Evolutionary conservation across 1,140 invertebrate genomes (phyloP).

Genomic region (Neodiprion fabricii): DNA sequence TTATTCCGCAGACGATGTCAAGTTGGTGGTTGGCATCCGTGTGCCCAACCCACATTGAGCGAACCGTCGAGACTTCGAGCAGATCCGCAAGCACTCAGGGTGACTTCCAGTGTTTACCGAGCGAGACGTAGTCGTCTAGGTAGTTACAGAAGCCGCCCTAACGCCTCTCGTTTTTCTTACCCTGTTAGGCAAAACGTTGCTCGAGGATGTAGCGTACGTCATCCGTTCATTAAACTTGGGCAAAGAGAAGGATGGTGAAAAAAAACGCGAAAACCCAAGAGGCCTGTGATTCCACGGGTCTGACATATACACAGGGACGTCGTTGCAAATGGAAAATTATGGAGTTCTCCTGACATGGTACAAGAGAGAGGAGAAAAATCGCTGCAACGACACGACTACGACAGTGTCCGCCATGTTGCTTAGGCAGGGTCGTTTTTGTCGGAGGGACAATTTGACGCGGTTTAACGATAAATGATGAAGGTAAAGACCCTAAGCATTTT

Average conservation of each 20-base stretch:
- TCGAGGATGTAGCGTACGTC: not conserved
- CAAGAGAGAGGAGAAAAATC: not conserved
- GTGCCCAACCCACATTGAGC: too few relatives aligned
- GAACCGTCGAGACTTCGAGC: too few relatives aligned
- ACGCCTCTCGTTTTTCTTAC: not conserved
- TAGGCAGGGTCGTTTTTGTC: not conserved
- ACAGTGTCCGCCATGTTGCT: not conserved
- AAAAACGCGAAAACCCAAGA: not conserved
- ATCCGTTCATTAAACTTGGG: not conserved
- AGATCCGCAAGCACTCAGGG: too few relatives aligned
- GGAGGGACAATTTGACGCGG: too few relatives aligned
- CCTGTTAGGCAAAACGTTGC: not conserved
- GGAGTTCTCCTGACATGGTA: not conserved
- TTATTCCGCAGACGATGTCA: too few relatives aligned
- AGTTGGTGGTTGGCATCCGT: too few relatives aligned
- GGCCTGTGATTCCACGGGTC: not conserved
- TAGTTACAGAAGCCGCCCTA: too few relatives aligned
- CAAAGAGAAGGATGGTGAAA: not conserved
- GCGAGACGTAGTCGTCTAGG: too few relatives aligned
- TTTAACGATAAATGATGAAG: too few relatives aligned
- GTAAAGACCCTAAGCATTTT: too few relatives aligned
- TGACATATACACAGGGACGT: not conserved
- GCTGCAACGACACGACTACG: not conserved
- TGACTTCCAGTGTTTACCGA: too few relatives aligned
- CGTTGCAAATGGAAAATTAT: conserved; percentile 1